Percentiles rank a stretch among this genome's conserved stretches.
phyloP scores from a whole-genome alignment of 2,888 invertebrate species.

The Oligia fasciuncula region DNA sequence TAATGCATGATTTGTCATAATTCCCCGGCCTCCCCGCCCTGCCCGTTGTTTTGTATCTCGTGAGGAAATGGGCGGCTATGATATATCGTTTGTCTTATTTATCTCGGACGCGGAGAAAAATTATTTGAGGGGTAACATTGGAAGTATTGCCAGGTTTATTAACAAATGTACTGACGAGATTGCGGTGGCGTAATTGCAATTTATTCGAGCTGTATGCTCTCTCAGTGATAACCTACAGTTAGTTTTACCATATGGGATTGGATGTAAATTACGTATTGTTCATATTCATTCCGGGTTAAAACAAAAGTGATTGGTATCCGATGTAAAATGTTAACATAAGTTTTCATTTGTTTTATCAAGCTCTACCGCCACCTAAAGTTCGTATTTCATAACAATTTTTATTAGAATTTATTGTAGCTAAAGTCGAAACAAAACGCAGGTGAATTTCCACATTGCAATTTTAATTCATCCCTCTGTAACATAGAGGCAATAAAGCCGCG shows the following conservation, averaged over 20 bases:
- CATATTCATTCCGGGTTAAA: constrained; percentile 33
- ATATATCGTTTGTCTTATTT: constrained; percentile 88
- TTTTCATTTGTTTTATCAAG: constrained; percentile 31
- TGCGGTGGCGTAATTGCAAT: constrained; percentile 75
- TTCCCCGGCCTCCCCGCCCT: constrained; percentile 85
- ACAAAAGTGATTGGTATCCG: constrained; percentile 34
- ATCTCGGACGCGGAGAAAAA: constrained; percentile 85
- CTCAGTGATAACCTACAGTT: constrained; percentile 53
- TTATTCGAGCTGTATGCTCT: constrained; percentile 63
- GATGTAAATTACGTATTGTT: constrained; percentile 49
- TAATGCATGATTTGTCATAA: constrained; percentile 91
- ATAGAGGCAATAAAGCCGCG: constrained; percentile 86
- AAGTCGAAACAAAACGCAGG: constrained; percentile 54
- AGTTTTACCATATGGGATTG: constrained; percentile 51
- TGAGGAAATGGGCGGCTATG: constrained; percentile 87
- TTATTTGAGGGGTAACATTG: constrained; percentile 80
- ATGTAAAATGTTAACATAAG: constrained; percentile 30
- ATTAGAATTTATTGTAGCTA: constrained; percentile 30
- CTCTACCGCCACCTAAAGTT: neutral
- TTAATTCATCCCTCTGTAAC: constrained; percentile 74
- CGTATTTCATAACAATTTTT: constrained; percentile 30
- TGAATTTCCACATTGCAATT: constrained; percentile 70
- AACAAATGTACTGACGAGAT: constrained; percentile 80
- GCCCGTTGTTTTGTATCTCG: constrained; percentile 87
- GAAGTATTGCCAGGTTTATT: constrained; percentile 83